Evolutionary conservation across 2,113 vertebrate genomes (phyloP).

Genomic region (Aramus guarauna): DNA sequence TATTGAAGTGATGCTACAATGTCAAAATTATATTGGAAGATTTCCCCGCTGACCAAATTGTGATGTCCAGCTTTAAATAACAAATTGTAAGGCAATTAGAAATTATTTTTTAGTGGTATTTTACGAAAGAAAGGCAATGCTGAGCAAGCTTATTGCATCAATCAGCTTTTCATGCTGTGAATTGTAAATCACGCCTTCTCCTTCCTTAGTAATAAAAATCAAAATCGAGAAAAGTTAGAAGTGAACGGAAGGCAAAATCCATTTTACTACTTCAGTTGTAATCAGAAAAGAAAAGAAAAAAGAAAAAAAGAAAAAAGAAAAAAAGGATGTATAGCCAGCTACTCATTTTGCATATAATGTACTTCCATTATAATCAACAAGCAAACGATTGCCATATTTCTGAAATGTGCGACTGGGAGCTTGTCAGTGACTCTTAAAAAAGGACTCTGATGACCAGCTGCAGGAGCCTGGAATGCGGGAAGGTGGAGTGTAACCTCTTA

Average conservation of each 20-base stretch:
- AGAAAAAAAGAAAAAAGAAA: background rate
- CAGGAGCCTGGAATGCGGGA: background rate
- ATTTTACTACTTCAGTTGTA: background rate
- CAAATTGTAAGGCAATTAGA: background rate
- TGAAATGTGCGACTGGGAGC: background rate
- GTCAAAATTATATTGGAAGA: background rate
- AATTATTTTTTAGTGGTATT: background rate
- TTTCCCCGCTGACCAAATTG: background rate
- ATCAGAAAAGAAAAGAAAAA: too few species aligned
- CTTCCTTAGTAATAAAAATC: background rate
- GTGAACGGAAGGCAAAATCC: background rate
- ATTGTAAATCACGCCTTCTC: background rate
- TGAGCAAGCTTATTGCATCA: background rate
- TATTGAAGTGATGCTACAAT: background rate
- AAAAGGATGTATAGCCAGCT: background rate
- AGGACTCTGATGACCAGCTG: background rate
- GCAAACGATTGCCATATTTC: background rate
- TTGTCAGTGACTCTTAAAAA: background rate
- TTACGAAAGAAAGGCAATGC: background rate
- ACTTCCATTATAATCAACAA: background rate
- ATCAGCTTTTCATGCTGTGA: background rate
- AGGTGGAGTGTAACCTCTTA: background rate
- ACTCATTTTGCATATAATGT: background rate
- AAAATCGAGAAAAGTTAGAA: background rate
- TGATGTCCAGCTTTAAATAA: background rate